Base-by-base conservation (phyloP, 2,113 vertebrate genomes). In the Nansenia antarctica region DNA sequence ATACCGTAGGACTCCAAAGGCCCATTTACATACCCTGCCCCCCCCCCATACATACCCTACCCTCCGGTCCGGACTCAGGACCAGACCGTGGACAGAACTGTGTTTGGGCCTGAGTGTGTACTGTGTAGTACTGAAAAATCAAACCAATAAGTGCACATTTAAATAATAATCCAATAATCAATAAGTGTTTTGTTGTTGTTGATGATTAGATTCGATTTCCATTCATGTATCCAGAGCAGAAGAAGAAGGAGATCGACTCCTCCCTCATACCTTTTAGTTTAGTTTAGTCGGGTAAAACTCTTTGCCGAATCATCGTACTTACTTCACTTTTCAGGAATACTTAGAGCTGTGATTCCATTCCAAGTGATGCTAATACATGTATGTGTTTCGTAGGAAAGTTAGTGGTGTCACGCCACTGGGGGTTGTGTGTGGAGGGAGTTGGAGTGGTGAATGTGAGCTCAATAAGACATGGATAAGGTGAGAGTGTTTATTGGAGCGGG, bases 381-480 rank as follows among this genome's bases (percentile, higher is more conserved):
- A 39, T 42, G 3, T 65, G 0, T 37, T 58, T 34, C 31, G 32
- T 32, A 15, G 52, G 58, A 59, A 73, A 69, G 61, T 67, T 20
- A 26, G 37, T 77, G 42, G 37, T 77, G 42, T 63, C 58, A 42
- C 70, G 74, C 70, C 78, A 71, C 68, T 80, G 61, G 75, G 42
- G n/a, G n/a, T n/a, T 74, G 76, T 76, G 53, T 74, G 68, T 71
- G 42, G 59, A n/a, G 12, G 64, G 61, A 77, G 73, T 32, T 71
- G 61, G 73, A 70, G 75, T 77, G 54, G 9, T 62, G 72, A 68
- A 82, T 69, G 67, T 74, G 64, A 42, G 49, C 63, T 83, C 70
- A 80, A 67, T 77, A 74, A 60, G 53, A 82, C 72, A 72, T n/a
- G 76, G 81, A 74, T 84, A 82, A 77, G 79, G 69, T 77, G 72